Base-by-base conservation (phyloP, 2,888 invertebrate species). In the Cantharis rufa region DNA sequence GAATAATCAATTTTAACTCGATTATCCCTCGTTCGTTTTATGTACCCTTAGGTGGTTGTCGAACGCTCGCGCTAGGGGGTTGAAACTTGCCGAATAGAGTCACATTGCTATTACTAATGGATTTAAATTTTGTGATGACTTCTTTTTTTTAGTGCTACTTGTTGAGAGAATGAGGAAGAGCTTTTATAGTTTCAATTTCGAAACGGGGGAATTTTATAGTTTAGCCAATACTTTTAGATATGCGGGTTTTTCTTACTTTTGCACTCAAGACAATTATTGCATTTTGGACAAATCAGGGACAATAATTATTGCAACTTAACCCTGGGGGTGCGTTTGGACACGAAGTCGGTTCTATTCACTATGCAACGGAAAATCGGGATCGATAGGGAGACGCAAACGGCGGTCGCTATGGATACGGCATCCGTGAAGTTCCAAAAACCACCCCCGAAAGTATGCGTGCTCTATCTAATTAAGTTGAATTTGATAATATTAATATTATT, bases 381-480 rank as follows among this genome's bases (percentile, higher is more conserved):
- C 79, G 75, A 79, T 79, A 79, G 79, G 69, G 80, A 79, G 78
- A 75, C 73, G 76, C 78, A 78, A 80, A 77, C 81, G 82, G 79
- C 82, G 81, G 83, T 83, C 78, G 77, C 78, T 79, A 82, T 83
- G 80, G 71, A 79, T 66, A 83, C 83, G 76, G 79, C 79, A 80
- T 80, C 82, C 80, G 77, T 70, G 69, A 61, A 74, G 71, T 73
- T 69, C 76, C 77, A 72, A 78, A 79, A 78, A 79, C 74, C 78
- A 75, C 74, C 78, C 69, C 75, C 77, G 72, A 73, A 74, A 75
- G 71, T 72, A 74, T 70, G 73, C 73, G 75, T 70, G 74, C 72
- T 70, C 71, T 68, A 78, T 69, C 72, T 78, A 75, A 75, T 75
- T 75, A 72, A 69, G 16, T 62, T 64, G 64, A 69, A 72, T 70